Base-by-base conservation (phyloP, 92 coral and sea anemone species). In the Epizoanthus ramosus region DNA sequence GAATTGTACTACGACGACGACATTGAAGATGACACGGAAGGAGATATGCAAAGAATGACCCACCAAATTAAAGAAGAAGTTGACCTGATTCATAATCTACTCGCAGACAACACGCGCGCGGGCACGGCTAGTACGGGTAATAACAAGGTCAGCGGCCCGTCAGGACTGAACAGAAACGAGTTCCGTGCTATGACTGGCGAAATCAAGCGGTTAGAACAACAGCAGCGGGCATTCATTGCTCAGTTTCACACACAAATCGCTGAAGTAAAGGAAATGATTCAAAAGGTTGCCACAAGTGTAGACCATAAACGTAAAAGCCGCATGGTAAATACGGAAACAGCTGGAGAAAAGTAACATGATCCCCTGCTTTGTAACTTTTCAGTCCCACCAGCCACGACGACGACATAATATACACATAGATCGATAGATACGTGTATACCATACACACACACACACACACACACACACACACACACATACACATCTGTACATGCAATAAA, bases 1-100 rank as follows among this genome's bases (percentile, higher is more conserved):
- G 98, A 94, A 53, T 59, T 95, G 24, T 95, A 89, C 77, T 95
- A 95, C 67, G 97, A 93, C 74, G 97, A 93, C 52, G 97, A 93
- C 56, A 57, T 76, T 19, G 82, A 90, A 16, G 98, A 93, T 50
- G 77, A 89, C 41, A 91, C 92, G 24, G 98, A 93, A 53, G 87
- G 88, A 24, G 95, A 94, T 79, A 73, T 94, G 74, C 89, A 92
- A 63, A 87, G 93, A 50, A 95, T 95, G 91, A 95, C 98, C 2
- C 98, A 93, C 64, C 98, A 95, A 79, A 91, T 95, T 21, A 95
- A 95, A 60, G 95, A 91, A 15, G 94, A 90, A 53, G 87, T 95
- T 8, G 95, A 91, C 63, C 87, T 86, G 24, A 90, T 91, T 45
- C 91, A 80, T 71, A 52, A 75, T 14, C 66, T 75, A 14, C 80